Evolutionary conservation across 2,113 vertebrate genomes (phyloP), one percentile per base, ranked within the genome.

Genomic region (Acanthochromis polyacanthus): DNA sequence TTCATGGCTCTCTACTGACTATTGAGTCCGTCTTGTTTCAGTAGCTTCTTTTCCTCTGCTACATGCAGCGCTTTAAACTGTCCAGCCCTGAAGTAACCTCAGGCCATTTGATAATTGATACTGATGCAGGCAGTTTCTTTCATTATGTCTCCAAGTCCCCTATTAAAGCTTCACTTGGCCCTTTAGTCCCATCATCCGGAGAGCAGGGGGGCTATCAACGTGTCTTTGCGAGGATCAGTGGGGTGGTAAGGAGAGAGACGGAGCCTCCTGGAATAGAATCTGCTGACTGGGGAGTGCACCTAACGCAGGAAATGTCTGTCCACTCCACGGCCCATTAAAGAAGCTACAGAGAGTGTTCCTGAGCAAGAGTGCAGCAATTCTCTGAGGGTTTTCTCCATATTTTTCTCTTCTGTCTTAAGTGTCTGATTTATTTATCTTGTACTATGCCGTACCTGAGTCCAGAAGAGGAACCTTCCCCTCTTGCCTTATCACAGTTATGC

Each of bases 201-300:
- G 61, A 77, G 87, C 74, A 58, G 45, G 53, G 67, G 56, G 5
- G 82, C 87, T 85, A 86, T 92, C 85, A 87, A 90, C 51, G 15
- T 78, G 62, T 86, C 84, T 88, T 68, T 86, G 81, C 0, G 40
- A 70, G 80, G 75, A 75, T 62, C 52, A 14, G 68, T 4, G 2
- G 46, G 61, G 64, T 38, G 62, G 62, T 59, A 2, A 62, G 64
- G 48, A 63, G 61, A 69, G 43, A 78, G 57, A 79, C 6, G 14
- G 62, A 70, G 76, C 71, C 51, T 91, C 87, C 82, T 88, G 85
- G 86, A 93, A 85, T 90, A 89, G 86, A 92, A 89, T 83, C 69
- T 93, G 92, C 91, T 93, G 91, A 93, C 83, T 51, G 45, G 45
- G 63, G 78, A 87, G 55, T 76, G 62, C 78, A 71, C 59, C 78